phyloP scores from a whole-genome alignment of 2,113 vertebrate genomes.

The Circaetus gallicus region DNA sequence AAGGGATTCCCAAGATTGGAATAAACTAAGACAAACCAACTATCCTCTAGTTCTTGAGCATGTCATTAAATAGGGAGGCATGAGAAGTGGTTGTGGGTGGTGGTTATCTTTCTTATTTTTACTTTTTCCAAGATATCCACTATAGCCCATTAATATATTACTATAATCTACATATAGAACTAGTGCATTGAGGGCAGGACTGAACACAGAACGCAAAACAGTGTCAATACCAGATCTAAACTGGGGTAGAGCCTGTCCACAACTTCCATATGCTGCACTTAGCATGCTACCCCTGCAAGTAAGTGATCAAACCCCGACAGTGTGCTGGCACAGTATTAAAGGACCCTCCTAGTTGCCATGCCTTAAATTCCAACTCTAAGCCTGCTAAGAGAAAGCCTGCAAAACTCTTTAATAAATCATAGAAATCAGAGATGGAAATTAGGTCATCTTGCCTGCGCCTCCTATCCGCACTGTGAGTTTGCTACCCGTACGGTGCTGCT shows the following conservation, averaged over 20 bases:
- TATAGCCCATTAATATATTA: not conserved
- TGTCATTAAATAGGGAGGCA: not conserved
- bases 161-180: not conserved
- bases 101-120: not conserved
- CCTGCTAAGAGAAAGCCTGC: not conserved
- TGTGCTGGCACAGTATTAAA: not conserved
- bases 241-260: not conserved
- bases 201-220: not conserved
- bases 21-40: not conserved
- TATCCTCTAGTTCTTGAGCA: not conserved
- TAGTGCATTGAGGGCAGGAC: not conserved
- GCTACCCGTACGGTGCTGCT: not conserved
- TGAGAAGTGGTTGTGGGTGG: not conserved
- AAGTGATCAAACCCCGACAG: not conserved
- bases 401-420: constrained; percentile 68
- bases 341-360: not conserved
- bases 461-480: not conserved
- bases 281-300: not conserved
- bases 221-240: not conserved
- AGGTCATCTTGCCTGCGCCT: constrained; percentile 31
- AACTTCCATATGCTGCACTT: not conserved
- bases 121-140: not conserved
- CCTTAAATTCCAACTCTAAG: constrained; percentile 28
- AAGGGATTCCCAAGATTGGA: not conserved
- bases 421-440: constrained; percentile 41